Percentiles rank a stretch among this genome's conserved stretches.
Conservation (phyloP, 2,888 invertebrate species). For the Conistra vaccinii region DNA sequence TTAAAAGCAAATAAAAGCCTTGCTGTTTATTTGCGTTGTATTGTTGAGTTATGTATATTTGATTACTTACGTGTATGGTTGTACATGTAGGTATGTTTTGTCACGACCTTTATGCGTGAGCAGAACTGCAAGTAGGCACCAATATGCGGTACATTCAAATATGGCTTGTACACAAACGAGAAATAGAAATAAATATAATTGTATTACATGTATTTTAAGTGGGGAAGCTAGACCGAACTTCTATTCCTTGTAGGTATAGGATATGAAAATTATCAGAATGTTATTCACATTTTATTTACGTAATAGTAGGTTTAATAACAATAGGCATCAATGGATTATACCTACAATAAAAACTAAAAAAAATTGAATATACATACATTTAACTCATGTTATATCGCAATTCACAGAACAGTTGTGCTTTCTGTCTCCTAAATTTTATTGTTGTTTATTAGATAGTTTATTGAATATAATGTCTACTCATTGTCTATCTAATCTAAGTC, state of each 20-base stretch:
- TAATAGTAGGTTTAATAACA: neutral
- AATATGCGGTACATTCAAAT: conserved; percentile 1
- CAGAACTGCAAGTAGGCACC: conserved; percentile 17
- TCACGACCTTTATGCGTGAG: conserved; percentile 21
- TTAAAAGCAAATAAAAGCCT: conserved; percentile 24
- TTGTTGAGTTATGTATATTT: conserved; percentile 26
- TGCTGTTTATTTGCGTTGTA: conserved; percentile 39
- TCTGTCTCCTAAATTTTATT: neutral
- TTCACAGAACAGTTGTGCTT: neutral
- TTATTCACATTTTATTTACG: neutral
- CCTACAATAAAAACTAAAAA: neutral
- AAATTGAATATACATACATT: neutral
- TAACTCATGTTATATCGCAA: neutral
- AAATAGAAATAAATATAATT: neutral
- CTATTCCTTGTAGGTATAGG: neutral
- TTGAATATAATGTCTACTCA: neutral
- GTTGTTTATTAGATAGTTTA: neutral
- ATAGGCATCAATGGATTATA: neutral
- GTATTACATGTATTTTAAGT: neutral
- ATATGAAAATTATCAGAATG: neutral
- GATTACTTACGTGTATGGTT: neutral
- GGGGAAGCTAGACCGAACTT: neutral
- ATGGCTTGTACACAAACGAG: neutral
- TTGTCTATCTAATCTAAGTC: neutral
- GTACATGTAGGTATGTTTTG: conserved; percentile 7